Evolutionary conservation across 2,888 invertebrate species (phyloP).

Genomic region (Galerucella calmariensis): DNA sequence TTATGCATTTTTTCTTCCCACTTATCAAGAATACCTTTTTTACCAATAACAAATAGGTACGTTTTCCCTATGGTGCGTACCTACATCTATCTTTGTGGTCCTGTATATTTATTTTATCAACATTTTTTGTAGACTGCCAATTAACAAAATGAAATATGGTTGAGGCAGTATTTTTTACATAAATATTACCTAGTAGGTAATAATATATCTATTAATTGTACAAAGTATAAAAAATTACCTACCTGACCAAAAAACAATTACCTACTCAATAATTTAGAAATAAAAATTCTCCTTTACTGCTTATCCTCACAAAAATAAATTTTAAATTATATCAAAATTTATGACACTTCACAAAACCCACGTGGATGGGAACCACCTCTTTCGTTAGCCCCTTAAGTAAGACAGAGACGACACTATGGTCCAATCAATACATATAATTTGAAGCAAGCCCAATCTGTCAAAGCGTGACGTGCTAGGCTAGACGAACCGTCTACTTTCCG

Average conservation of each 20-base stretch:
- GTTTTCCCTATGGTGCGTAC: no score
- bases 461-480: conserved; percentile 6
- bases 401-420: conserved; percentile 18
- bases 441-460: conserved; percentile 22
- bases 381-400: conserved; percentile 20
- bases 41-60: no score
- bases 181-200: background rate
- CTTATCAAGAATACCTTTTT: no score
- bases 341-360: conserved; percentile 19
- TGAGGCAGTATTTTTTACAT: background rate
- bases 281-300: background rate
- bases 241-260: background rate
- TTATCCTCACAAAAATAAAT: background rate
- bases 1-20: no score
- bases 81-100: no score
- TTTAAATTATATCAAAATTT: background rate
- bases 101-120: no score
- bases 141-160: no score
- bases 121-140: no score
- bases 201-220: background rate
- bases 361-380: conserved; percentile 26
- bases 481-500: conserved; percentile 13
- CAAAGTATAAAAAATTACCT: background rate
- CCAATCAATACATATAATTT: conserved; percentile 29
- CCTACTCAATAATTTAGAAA: background rate